Base-by-base conservation (phyloP, 2,113 vertebrate species). In the Perca schrenkii region DNA sequence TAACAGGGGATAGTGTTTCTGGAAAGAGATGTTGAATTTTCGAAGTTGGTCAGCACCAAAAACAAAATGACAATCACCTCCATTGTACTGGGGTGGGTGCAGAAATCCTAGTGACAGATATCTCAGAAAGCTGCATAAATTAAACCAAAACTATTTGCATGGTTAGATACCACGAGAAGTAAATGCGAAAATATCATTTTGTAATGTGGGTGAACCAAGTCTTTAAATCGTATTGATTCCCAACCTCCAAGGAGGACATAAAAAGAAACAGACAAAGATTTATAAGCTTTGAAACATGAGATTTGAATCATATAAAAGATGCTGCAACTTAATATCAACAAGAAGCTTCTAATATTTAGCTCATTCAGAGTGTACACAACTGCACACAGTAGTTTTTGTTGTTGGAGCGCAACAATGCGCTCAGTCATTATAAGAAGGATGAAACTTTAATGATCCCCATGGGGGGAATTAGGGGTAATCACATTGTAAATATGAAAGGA, bases 401-500 rank as follows among this genome's bases (percentile, higher is more conserved):
- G 83, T 73, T 8, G 67, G 53, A 43, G 75, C 72, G 50, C 54
- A 70, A 79, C 66, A 85, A 86, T 77, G 47, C 50, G 34, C 61
- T 65, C 60, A 66, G 63, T 79, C 81, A 74, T 67, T 82, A 25
- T 56, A 67, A 85, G 65, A 79, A 52, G 65, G 86, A 87, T 88
- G 67, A 82, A 83, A 89, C 77, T 89, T 89, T 58, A 82, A 67
- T 80, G 81, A 87, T 87, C 77, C 73, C 36, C 50, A 19, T 15
- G 64, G 63, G 77, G 71, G 71, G 86, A 86, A 89, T 53, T 57
- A 62, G 21, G 21, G 64, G 56, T 53, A 71, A 46, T 82, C 60
- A 25, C 31, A 79, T 86, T 92, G 86, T 82, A 21, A 87, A 80
- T 77, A 57, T 79, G 67, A 90, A 90, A 83, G 71, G 69, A 80